Percentiles rank a stretch among this genome's conserved stretches.
Conservation (phyloP, 2,888 invertebrate species). For the Fragum sueziense region DNA sequence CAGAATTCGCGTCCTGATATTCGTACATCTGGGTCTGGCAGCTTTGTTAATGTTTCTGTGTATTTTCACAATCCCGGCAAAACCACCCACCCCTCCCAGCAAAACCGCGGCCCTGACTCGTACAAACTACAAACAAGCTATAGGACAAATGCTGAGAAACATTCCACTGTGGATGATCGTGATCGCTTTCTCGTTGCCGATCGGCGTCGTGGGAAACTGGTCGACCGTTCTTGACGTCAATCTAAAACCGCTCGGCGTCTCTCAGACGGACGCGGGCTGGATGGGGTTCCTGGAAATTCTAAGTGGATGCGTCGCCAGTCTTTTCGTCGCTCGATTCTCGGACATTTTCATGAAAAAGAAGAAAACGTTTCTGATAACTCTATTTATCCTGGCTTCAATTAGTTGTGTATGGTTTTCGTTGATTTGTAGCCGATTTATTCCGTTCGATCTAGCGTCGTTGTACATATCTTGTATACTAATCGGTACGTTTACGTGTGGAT, state of each 20-base stretch:
- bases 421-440: conserved; percentile 17
- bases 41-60: conserved; percentile 1
- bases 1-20: conserved; percentile 19
- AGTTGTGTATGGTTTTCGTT: conserved; percentile 34
- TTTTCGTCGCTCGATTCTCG: conserved; percentile 27
- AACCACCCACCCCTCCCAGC: conserved; percentile 24
- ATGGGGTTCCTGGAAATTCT: conserved; percentile 34
- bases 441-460: conserved; percentile 24
- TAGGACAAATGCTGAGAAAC: conserved; percentile 17
- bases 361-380: conserved; percentile 15
- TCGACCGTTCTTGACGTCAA: conserved; percentile 32
- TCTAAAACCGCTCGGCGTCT: conserved; percentile 28
- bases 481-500: conserved; percentile 20
- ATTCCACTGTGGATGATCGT: conserved; percentile 23
- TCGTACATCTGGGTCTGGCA: conserved; percentile 12
- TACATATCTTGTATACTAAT: conserved; percentile 28
- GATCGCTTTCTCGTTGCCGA: conserved; percentile 13
- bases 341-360: conserved; percentile 24
- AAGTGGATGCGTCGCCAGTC: conserved; percentile 20
- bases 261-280: conserved; percentile 36
- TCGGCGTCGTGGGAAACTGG: conserved; percentile 27
- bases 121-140: conserved; percentile 18
- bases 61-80: conserved; percentile 1
- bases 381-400: conserved; percentile 2
- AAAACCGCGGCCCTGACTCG: conserved; percentile 10